Evolutionary conservation across 37 sponge, comb jelly and placozoan genomes (phyloP).

Genomic region (Mnemiopsis leidyi): DNA sequence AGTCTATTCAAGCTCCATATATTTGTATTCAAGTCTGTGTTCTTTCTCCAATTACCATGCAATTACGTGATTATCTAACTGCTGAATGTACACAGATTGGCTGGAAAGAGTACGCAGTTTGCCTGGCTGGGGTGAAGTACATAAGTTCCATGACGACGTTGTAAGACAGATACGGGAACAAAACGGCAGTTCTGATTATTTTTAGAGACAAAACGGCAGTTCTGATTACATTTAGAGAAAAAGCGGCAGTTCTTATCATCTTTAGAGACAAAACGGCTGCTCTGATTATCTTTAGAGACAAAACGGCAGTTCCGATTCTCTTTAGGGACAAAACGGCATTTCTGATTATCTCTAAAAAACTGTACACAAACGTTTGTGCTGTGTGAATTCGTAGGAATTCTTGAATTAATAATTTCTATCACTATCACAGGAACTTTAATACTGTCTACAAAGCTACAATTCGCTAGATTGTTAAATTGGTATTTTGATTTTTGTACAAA

Average conservation of each 20-base stretch:
- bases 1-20: too few species aligned
- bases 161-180: conserved; percentile 10
- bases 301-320: background rate
- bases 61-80: too few species aligned
- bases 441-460: too few species aligned
- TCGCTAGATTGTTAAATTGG: too few species aligned
- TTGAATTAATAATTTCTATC: too few species aligned
- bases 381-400: too few species aligned
- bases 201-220: background rate
- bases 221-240: background rate
- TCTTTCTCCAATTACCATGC: too few species aligned
- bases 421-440: too few species aligned
- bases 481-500: too few species aligned
- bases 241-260: background rate
- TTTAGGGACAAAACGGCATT: background rate
- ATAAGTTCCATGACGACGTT: conserved; percentile 21
- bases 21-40: too few species aligned
- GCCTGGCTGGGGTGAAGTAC: conserved; percentile 3
- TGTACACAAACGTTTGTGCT: too few species aligned
- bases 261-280: background rate
- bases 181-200: background rate
- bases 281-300: background rate
- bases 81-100: too few species aligned
- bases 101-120: background rate
- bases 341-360: background rate